Base-by-base conservation (phyloP, 2,113 vertebrate species). In the Cathartes aura region DNA sequence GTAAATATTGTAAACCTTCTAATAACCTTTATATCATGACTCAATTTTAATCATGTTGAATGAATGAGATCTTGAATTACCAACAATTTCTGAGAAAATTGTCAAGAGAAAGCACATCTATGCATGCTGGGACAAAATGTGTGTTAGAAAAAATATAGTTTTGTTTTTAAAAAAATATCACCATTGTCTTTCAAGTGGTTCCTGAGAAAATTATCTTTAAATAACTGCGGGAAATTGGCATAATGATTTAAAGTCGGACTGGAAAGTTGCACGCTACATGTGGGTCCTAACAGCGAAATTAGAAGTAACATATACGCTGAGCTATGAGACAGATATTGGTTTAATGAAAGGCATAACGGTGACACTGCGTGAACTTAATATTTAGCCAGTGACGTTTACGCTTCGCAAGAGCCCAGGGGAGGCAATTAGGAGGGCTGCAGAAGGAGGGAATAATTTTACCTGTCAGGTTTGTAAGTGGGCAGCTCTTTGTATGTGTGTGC, bases 401-500 rank as follows among this genome's bases (percentile, higher is more conserved):
- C 87, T 90, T 90, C 8, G 6, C 32, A 1, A n/a, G 67, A 86
- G 27, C 94, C 94, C 97, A 80, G 12, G 94, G 95, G 95, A 97
- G 79, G 94, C 95, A 96, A 96, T 97, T 95, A 96, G 93, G 87
- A 94, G 66, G 82, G 84, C 55, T 93, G 91, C 8, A 36, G 89
- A 52, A 90, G 82, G 71, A 91, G 91, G 95, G 96, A 93, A 73
- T 97, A 86, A 97, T 96, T 97, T 95, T 55, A 91, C 94, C 93
- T 96, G 95, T 95, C 94, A 94, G 82, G 58, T 90, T 86, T 76
- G 62, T 62, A 93, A 93, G 94, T 95, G 96, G 95, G 91, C 93
- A 96, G 93, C 90, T 82, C 67, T 93, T 23, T 56, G 68, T 88
- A 5, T 19, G 78, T 75, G 64, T 58, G 82, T 2, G 62, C 3